Percentiles rank a stretch among this genome's conserved stretches.
These are phyloP conservation scores for Narcine bancroftii DNA, from an alignment of 2,113 vertebrate genomes.

Conservation along the genomic window DNA sequence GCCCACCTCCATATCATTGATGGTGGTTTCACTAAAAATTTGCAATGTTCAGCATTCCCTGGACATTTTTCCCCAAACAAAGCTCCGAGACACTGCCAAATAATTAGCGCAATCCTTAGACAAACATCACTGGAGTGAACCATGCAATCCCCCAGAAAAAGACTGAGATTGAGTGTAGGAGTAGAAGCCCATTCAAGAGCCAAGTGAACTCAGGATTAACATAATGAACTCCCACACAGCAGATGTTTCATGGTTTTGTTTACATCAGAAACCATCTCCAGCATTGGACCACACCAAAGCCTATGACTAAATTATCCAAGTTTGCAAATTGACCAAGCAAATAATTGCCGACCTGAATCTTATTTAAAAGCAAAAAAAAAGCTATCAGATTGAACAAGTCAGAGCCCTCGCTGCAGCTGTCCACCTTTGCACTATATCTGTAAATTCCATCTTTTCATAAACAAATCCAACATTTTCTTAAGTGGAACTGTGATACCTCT, in stretches of 20 bases:
- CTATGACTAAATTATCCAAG: background rate
- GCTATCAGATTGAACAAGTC: background rate
- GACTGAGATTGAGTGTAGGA: slow-evolving; percentile 16
- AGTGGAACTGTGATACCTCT: background rate
- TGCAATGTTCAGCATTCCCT: background rate
- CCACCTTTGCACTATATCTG: background rate
- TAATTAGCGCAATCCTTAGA: background rate
- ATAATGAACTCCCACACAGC: slow-evolving; percentile 36
- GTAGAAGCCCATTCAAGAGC: slow-evolving; percentile 6
- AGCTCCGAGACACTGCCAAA: background rate
- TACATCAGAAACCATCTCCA: slow-evolving; percentile 4
- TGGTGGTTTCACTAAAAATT: background rate
- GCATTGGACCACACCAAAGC: slow-evolving; percentile 30
- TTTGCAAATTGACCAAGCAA: slow-evolving; percentile 8
- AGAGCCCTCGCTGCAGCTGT: no score
- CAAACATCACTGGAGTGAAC: background rate
- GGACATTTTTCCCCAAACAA: slow-evolving; percentile 16
- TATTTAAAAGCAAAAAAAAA: slow-evolving; percentile 5
- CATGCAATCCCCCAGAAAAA: background rate
- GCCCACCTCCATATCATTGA: slow-evolving; percentile 1
- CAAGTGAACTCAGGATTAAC: slow-evolving; percentile 16
- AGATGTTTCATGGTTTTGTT: slow-evolving; percentile 22
- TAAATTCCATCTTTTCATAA: background rate
- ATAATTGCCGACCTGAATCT: background rate
- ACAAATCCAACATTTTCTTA: background rate